Conservation (phyloP, 2,888 invertebrate species). For the Mythimna albipuncta region DNA sequence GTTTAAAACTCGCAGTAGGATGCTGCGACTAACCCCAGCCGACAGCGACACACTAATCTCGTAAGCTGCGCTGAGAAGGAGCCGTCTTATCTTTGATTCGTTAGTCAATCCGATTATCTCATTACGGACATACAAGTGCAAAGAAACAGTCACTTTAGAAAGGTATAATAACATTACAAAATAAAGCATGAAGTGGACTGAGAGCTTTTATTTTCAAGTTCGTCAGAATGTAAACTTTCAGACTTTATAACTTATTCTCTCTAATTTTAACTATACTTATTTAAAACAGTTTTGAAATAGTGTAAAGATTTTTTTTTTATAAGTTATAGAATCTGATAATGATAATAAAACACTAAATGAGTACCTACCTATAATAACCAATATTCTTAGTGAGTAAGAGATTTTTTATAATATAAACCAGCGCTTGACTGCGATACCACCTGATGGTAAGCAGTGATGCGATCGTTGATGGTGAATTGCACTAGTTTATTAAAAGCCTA, state of each 20-base stretch:
- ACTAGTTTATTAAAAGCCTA: too few species aligned
- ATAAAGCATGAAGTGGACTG: not conserved
- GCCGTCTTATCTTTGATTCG: not conserved
- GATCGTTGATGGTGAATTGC: too few species aligned
- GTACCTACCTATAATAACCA: not conserved
- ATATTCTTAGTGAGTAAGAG: conserved; percentile 19
- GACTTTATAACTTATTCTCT: too few species aligned
- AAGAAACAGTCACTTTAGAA: not conserved
- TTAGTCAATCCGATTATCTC: conserved; percentile 9
- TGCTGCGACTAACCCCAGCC: conserved; percentile 5
- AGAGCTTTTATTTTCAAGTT: not conserved
- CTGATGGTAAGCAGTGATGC: too few species aligned
- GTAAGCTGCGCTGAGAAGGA: not conserved
- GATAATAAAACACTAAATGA: too few species aligned
- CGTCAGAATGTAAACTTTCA: not conserved
- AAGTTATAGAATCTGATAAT: too few species aligned
- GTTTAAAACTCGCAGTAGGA: conserved; percentile 3
- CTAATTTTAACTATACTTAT: too few species aligned
- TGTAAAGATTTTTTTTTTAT: too few species aligned
- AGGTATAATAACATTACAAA: not conserved
- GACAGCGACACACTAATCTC: conserved; percentile 13
- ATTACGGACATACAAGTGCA: not conserved
- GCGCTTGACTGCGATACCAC: too few species aligned
- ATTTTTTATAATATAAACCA: too few species aligned
- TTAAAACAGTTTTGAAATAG: too few species aligned